Base-by-base conservation (phyloP, 1,140 invertebrate genomes). In the Philotrypesis tridentata region DNA sequence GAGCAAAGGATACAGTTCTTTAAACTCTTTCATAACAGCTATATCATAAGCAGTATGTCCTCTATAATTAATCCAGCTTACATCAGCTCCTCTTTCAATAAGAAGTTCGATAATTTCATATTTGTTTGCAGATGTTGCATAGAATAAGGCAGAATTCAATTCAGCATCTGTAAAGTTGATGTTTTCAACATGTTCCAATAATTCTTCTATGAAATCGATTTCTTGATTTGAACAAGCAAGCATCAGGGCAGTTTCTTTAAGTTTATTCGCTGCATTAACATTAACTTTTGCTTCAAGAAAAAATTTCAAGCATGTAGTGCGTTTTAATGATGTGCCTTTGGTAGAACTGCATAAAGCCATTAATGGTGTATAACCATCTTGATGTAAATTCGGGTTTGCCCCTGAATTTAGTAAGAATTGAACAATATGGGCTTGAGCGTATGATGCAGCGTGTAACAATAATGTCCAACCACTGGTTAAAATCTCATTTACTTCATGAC, bases 201-300 rank as follows among this genome's bases (percentile, higher is more conserved):
- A 80, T 77, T 93, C 88, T 74, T 87, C 23, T 0, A 94, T 88
- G 48, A 93, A 91, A 74, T 90, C 86, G 12, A 80, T 67, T 75
- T 90, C 87, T 60, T 92, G 90, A 27, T 86, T 87, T 70, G 87
- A 89, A 43, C 92, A 91, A 25, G 93, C 92, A 75, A 89, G 90
- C 93, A 94, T 94, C 9, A 94, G 85, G 33, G 93, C 87, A 60
- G 92, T 94, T 84, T 92, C 90, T 21, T 93, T 92, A n/a, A 72
- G 82, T 82, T 89, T 90, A 82, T 71, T 88, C 17, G 40, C 83
- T n/a, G 87, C 82, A 83, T 91, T 87, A 40, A 85, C 85, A 87
- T 91, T 73, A 65, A 86, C 89, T 43, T 86, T 84, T 23, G 85
- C 87, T 76, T 87, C 8, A 17, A 91, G 68, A 21, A 92, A 84